Evolutionary conservation across 1,140 invertebrate genomes (phyloP), one percentile per base, ranked within the genome.

Genomic region (Papilio polyxenes): DNA sequence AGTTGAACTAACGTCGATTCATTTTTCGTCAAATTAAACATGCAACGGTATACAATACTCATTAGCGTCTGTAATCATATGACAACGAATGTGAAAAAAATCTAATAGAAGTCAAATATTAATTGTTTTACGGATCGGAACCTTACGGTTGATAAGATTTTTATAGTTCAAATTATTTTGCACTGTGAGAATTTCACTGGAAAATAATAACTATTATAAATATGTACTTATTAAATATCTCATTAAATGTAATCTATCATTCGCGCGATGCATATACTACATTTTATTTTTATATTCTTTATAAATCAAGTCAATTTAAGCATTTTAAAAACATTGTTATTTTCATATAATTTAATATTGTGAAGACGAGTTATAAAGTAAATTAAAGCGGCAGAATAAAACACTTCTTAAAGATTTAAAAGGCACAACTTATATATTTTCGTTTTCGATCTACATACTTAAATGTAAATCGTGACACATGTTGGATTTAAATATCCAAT

Each of bases 1-100:
- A 31, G 10, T 15, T 48, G 78, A 80, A 80, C 78, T 80, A 80
- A 80, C 59, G 77, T 79, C 23, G 40, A 80, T 79, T 62, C 13
- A 37, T 17, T 56, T 79, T 80, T 23, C 9, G 7, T 31, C 23
- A 10, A 7, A 40, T 44, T n/a, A 48, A n/a, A 69, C 10, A 62
- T 80, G 48, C n/a, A 69, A 80, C 78, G 37, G 48, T 80, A 9
- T n/a, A 13, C 48, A 8, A 65, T 8, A 10, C 9, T n/a, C 23
- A 59, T 17, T 20, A 11, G 4, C 40, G 11, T 6, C 13, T 49
- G 2, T 75, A 3, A 72, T 72, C 23, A 40, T 8, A 72, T 72
- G 17, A 0, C 6, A 72, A 37, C 37, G 23, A 31, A 31, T 31
- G 23, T 31, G 2, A 31, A 31, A 31, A 31, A 31, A 31, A 31